Percentiles rank a stretch among this genome's conserved stretches.
phyloP scores from a whole-genome alignment of 2,113 vertebrate genomes.

The Meles meles region DNA sequence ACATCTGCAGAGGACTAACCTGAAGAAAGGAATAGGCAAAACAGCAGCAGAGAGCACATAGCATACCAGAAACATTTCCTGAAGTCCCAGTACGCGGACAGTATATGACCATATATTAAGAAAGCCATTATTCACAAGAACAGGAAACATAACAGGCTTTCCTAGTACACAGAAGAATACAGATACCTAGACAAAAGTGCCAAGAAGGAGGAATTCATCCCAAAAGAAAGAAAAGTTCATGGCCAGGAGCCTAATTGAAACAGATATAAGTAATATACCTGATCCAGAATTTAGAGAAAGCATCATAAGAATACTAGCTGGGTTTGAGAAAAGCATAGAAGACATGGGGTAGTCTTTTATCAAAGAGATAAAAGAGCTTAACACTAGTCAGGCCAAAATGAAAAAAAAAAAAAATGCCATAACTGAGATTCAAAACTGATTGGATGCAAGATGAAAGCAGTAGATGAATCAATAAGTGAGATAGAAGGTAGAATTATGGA shows the following conservation, averaged over 20 bases:
- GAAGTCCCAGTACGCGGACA: background rate
- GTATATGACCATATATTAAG: background rate
- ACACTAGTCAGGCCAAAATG: background rate
- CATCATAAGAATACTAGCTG: background rate
- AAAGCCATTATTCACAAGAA: background rate
- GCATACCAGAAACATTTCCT: background rate
- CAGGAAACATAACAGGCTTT: background rate
- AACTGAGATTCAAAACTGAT: background rate
- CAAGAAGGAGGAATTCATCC: background rate
- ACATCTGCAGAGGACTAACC: background rate
- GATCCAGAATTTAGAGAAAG: background rate
- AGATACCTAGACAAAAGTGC: background rate
- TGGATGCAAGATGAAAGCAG: background rate
- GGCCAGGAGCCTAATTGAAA: background rate
- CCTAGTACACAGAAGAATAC: background rate
- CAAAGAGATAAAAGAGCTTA: background rate
- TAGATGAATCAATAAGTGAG: background rate
- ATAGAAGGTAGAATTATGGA: background rate
- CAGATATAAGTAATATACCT: background rate
- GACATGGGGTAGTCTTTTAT: background rate
- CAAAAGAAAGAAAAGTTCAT: background rate
- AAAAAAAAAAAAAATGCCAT: background rate
- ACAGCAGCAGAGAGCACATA: background rate
- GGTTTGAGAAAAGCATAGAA: background rate
- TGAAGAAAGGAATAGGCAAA: background rate